Base-by-base conservation (phyloP, 1,140 invertebrate genomes). In the Sitodiplosis mosellana region DNA sequence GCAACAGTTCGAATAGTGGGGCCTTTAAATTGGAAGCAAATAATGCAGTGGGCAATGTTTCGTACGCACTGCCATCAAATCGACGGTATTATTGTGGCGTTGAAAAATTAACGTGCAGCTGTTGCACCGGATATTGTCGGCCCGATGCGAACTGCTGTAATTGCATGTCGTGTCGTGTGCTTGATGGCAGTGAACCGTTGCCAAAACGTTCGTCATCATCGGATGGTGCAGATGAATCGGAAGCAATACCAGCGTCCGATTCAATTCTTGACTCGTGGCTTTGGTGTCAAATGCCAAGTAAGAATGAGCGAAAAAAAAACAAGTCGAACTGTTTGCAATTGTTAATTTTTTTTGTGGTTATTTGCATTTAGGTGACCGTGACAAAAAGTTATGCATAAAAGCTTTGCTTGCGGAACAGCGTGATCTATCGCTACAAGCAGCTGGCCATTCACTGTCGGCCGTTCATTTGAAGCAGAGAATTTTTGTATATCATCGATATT, bases 1-100 rank as follows among this genome's bases (percentile, higher is more conserved):
- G 27, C 27, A 27, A 27, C 27, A 41, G 11, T 8, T 11, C 38
- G 11, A 41, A 6, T 6, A 8, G 8, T 20, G 41, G 15, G 19
- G 14, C 20, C 11, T 51, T 58, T 2, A 41, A 59, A 10, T 50
- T 54, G 2, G 51, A 56, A 6, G 51, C 61, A 6, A 14, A 56
- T 2, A 64, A 64, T 49, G 52, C 54, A 19, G 51, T 51, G 21
- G 61, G 61, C 1, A 55, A 64, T 18, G 47, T 60, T 10, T 64
- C 60, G 4, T 64, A 64, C 48, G 48, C 63, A 18, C 14, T 21
- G 8, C 60, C 56, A 34, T 59, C 64, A 44, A 59, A 63, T 47
- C 61, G 62, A 42, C 63, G 64, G 47, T 59, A 64, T 43, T 64
- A 64, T 43, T 64, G 62, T 41, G 62, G 62, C 11, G 59, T 56